A percentile compares a stretch with the other conserved stretches of the same genome.
Evolutionary conservation across 2,888 invertebrate genomes (phyloP).

Genomic region (Ferrisia virgata): DNA sequence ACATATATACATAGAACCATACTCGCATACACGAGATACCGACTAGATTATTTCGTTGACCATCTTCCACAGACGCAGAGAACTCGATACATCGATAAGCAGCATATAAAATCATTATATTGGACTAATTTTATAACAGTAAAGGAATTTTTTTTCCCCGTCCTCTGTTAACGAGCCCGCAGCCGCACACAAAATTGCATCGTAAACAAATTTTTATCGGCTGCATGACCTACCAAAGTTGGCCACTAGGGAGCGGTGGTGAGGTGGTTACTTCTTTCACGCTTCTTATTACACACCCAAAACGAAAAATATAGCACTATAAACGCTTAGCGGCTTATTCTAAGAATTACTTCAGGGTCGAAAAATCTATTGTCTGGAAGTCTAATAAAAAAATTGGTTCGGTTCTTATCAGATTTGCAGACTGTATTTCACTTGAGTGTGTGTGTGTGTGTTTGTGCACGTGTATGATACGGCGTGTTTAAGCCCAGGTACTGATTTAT

Average conservation of each 20-base stretch:
- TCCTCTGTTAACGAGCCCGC: too few species aligned
- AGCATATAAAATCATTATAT: too few species aligned
- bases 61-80: too few species aligned
- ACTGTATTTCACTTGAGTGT: neutral
- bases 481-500: neutral
- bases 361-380: conserved; percentile 12
- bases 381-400: conserved; percentile 9
- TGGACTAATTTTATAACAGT: neutral
- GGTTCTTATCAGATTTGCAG: conserved; percentile 22
- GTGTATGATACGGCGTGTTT: neutral
- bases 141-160: neutral
- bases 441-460: neutral
- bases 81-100: neutral
- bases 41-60: neutral
- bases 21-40: neutral
- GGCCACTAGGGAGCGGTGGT: too few species aligned
- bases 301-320: neutral
- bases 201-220: neutral
- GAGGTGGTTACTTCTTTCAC: neutral
- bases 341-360: neutral
- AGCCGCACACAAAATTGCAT: neutral
- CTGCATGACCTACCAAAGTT: neutral
- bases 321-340: neutral
- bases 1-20: neutral
- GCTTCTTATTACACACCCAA: neutral